Evolutionary conservation across 2,888 invertebrate genomes (phyloP), one percentile per base, ranked within the genome.

Genomic region (Sminthurides aquaticus): DNA sequence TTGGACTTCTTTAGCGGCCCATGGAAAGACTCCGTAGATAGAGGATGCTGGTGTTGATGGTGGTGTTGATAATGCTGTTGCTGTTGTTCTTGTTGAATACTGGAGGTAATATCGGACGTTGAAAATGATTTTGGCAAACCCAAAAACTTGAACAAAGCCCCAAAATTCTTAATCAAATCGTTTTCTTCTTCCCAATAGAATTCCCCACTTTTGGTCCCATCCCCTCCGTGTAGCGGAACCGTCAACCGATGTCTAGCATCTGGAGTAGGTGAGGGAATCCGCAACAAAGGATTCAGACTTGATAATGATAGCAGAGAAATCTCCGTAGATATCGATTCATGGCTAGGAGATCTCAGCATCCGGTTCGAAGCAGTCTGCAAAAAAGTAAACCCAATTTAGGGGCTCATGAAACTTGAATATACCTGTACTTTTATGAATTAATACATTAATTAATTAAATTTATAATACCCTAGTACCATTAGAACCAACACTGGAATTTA

Each of bases 51-150:
- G 24, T n/a, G 67, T 71, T 76, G 27, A 72, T 71, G 60, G 76
- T 72, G 76, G 20, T 20, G 73, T 1, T 52, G 52, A 8, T 52
- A 20, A 8, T 52, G 80, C 34, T 62, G 68, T 60, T 62, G 70
- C 65, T 64, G 69, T 55, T 69, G 74, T n/a, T 67, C 69, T 34
- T 71, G 71, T 57, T 71, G 66, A 5, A 70, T 66, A 27, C 70
- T 67, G 22, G 69, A 68, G 49, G 65, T 72, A 22, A 91, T 87
- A 76, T 91, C 91, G 28, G 86, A 87, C 0, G 90, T 89, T 76
- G 90, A 90, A 80, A 91, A 90, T 75, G 89, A 89, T 75, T 90
- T 86, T 57, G 89, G 87, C n/a, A 90, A 82, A 1, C 91, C 90
- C 0, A 90, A 80, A 60, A 87, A 89, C 0, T 88, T 87, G 57